Conservation (phyloP, 2,888 invertebrate genomes). For the Drosophila percnosoma region DNA sequence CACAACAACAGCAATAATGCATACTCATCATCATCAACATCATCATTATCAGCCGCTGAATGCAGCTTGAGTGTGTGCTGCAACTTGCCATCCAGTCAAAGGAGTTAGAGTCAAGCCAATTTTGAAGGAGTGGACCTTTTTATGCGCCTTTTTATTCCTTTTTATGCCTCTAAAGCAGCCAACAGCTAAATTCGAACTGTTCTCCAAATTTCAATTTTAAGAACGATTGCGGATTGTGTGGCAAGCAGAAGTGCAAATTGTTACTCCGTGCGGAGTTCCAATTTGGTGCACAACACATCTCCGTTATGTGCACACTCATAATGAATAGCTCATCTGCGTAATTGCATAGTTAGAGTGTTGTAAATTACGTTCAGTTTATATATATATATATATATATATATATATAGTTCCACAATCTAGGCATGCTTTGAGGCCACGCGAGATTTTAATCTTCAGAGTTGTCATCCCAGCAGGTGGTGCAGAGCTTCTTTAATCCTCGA, state of each 20-base stretch:
- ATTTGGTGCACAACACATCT: not conserved
- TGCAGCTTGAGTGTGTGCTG: conserved; percentile 56
- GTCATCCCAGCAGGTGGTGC: conserved; percentile 24
- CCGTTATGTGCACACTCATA: not conserved
- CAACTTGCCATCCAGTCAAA: conserved; percentile 35
- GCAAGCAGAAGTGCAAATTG: not conserved
- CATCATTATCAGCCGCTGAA: conserved; percentile 43
- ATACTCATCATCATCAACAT: conserved; percentile 11
- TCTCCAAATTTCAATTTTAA: not conserved
- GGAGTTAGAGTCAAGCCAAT: conserved; percentile 1
- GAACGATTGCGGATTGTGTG: not conserved
- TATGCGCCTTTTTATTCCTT: too few relatives aligned
- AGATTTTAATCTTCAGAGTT: conserved; percentile 31
- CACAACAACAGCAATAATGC: conserved; percentile 15
- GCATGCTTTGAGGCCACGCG: conserved; percentile 13
- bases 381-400: not conserved
- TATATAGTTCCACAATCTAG: not conserved
- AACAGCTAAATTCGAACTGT: not conserved
- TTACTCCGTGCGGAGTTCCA: not conserved
- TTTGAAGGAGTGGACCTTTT: not conserved
- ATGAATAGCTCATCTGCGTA: not conserved
- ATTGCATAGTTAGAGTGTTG: not conserved
- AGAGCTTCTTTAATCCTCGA: conserved; percentile 56
- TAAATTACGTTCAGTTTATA: not conserved
- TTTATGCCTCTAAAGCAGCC: not conserved